A percentile compares a stretch with the other conserved stretches of the same genome.
phyloP scores from a whole-genome alignment of 2,113 vertebrate genomes.

The Symphodus melops region DNA sequence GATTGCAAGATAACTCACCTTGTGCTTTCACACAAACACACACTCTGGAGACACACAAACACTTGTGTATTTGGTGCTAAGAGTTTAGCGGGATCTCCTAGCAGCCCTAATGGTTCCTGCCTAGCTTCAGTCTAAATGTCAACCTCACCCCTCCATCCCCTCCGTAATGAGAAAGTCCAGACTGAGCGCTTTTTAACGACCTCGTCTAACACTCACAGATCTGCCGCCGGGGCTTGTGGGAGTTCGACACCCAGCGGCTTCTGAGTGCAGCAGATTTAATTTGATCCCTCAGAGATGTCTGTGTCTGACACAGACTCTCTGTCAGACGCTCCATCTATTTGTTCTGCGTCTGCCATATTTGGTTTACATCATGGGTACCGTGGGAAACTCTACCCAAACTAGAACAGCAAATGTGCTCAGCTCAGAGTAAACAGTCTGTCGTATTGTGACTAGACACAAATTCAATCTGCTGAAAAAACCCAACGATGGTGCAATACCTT shows the following conservation, averaged over 20 bases:
- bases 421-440: conserved; percentile 5
- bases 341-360: conserved; percentile 19
- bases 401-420: conserved; percentile 13
- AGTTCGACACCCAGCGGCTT: conserved; percentile 30
- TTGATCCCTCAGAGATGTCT: conserved; percentile 16
- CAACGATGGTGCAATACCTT: background rate
- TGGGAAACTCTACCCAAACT: conserved; percentile 53
- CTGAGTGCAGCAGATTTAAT: conserved; percentile 29
- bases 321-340: conserved; percentile 24
- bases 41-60: conserved; percentile 32
- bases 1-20: conserved; percentile 58
- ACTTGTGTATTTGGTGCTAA: background rate
- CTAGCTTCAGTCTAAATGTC: conserved; percentile 73
- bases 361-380: conserved; percentile 16
- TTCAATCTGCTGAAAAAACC: background rate
- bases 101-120: conserved; percentile 67
- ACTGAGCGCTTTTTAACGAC: conserved; percentile 77
- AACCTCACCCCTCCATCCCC: conserved; percentile 46
- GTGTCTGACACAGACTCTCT: conserved; percentile 1
- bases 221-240: conserved; percentile 31
- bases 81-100: conserved; percentile 64
- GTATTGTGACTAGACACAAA: background rate
- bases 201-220: conserved; percentile 65
- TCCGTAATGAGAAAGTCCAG: conserved; percentile 76
- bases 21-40: conserved; percentile 4